These are phyloP conservation scores for Aelia acuminata DNA, from an alignment of 2,888 invertebrate genomes.

Conservation along the genomic window DNA sequence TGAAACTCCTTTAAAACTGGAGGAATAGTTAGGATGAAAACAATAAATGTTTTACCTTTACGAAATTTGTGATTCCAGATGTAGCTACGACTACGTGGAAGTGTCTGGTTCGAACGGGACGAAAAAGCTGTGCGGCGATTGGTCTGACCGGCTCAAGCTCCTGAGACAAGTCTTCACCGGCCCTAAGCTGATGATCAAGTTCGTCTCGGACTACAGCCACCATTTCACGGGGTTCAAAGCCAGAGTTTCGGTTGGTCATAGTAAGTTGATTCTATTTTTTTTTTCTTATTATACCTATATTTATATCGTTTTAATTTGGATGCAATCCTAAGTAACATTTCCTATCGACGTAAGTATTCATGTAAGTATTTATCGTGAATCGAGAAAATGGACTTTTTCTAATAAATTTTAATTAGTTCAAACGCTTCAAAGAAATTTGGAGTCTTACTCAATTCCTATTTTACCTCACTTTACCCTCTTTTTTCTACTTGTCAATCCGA, in stretches of 20 bases:
- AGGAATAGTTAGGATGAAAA: too few relatives aligned
- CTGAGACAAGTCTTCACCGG: constrained; percentile 77
- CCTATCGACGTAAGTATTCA: too few relatives aligned
- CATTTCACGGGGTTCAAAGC: constrained; percentile 83
- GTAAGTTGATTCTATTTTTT: constrained; percentile 72
- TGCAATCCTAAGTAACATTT: too few relatives aligned
- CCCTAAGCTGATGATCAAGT: constrained; percentile 77
- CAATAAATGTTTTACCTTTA: not conserved
- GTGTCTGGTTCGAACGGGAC: constrained; percentile 63
- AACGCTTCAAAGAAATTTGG: too few relatives aligned
- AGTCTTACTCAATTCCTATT: too few relatives aligned
- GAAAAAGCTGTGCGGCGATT: constrained; percentile 79
- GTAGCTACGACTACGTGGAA: constrained; percentile 79
- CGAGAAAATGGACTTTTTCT: too few relatives aligned
- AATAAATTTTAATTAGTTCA: too few relatives aligned
- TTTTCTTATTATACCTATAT: not conserved
- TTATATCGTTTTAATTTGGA: not conserved
- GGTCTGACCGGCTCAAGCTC: constrained; percentile 83
- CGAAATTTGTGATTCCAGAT: constrained; percentile 71
- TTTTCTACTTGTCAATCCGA: too few relatives aligned
- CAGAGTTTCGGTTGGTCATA: constrained; percentile 80
- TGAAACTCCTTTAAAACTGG: too few relatives aligned
- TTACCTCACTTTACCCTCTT: too few relatives aligned
- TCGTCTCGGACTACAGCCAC: constrained; percentile 83
- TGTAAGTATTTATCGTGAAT: too few relatives aligned